Evolutionary conservation across 2,888 invertebrate species (phyloP).

Genomic region (Sepioteuthis lessoniana): DNA sequence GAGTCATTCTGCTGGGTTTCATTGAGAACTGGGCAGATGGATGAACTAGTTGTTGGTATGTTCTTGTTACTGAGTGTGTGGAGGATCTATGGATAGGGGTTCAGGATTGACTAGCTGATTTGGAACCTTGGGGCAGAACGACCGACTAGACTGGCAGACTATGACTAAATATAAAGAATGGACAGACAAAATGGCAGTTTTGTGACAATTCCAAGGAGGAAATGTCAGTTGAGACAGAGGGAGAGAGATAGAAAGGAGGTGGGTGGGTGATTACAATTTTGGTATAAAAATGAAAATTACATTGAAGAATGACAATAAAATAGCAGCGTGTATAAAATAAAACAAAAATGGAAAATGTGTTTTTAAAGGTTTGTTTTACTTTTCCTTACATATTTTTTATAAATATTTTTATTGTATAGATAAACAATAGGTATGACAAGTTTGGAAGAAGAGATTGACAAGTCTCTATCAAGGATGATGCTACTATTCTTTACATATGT

Average conservation of each 20-base stretch:
- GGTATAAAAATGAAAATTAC: neutral
- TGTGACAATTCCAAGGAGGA: neutral
- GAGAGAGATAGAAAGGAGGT: no score
- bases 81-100: neutral
- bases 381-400: neutral
- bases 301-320: neutral
- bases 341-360: neutral
- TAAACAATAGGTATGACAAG: neutral
- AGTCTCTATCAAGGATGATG: neutral
- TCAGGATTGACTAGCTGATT: neutral
- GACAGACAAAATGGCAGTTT: neutral
- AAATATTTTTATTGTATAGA: neutral
- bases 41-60: slow-evolving; percentile 33
- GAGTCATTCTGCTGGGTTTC: neutral
- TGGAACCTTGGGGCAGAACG: neutral
- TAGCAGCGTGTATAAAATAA: neutral
- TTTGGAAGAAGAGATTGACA: neutral
- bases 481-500: neutral
- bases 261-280: no score
- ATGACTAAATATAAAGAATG: neutral
- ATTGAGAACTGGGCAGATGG: neutral
- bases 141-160: slow-evolving; percentile 5
- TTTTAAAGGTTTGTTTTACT: neutral
- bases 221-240: neutral
- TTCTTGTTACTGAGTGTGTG: neutral